Base-by-base conservation (phyloP, 2,113 vertebrate genomes). In the Tor tambroides region DNA sequence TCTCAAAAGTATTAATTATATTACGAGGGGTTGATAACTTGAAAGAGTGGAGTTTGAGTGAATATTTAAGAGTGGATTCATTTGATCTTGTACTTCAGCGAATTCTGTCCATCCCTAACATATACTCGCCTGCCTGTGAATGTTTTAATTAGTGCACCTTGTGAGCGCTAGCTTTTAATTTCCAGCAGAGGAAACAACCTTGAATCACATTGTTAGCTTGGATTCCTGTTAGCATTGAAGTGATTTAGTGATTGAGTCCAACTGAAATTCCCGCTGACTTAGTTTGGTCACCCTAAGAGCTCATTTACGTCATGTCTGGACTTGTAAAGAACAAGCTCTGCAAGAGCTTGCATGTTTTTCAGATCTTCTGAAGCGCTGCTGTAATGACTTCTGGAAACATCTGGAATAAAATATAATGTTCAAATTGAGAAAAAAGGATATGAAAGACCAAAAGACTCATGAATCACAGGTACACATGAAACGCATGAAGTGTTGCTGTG, bases 11-110 rank as follows among this genome's bases (percentile, higher is more conserved):
- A 32, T 32, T 19, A 69, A 19, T 69, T 69, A 69, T 69, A 32
- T 19, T 32, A 32, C 1, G 14, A 69, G 65, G 14, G 28, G 6
- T 69, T 32, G 65, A 69, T 19, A 32, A 69, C n/a, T 65, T 28
- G 4, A 28, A 65, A 65, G 49, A 69, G 65, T 32, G 65, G 2
- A 3, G 28, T 69, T 19, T 17, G 28, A 69, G 65, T 69, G 65
- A 69, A 69, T 28, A 84, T 67, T 41, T 30, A 67, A 12, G 49
- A 35, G 77, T 80, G 28, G 26, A 14, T 49, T 84, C 17, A 72
- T 84, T 84, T 78, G 75, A 79, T 79, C 77, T 59, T 35, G 77
- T 79, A 14, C 49, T 6, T 56, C 9, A 35, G 51, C 51, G 5
- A 76, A 46, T 85, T 78, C 54, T 28, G 6, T 23, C 15, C 32